Evolutionary conservation across 2,888 invertebrate genomes (phyloP), one percentile per base, ranked within the genome.

Genomic region (Xylophagus ater): DNA sequence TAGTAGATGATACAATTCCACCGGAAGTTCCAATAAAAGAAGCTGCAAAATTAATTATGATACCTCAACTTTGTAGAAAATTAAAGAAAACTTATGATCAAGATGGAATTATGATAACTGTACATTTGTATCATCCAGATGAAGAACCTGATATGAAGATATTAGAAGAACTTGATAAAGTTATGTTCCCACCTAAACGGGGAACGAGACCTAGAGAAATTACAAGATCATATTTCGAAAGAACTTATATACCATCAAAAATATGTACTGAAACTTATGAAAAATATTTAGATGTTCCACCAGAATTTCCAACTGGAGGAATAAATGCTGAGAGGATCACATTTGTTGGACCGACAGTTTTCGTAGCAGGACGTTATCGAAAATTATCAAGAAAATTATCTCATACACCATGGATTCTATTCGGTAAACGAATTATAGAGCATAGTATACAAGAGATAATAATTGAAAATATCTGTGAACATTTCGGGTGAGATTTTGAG

Each of bases 321-420:
- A 40, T 61, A 25, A 47, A 34, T 28, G 47, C 60, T 4, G 50
- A 53, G 18, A 49, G 52, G n/a, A 52, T 60, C 2, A 51, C 54
- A 3, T 46, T 63, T 3, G 41, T 44, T 1, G 65, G 64, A 2
- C 65, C 64, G 3, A 55, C 60, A 7, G 53, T 62, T 1, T 65
- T 58, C 41, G 52, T 65, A 6, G 65, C 65, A 0, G 65, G 65
- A 3, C 52, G 92, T 37, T 94, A 96, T 60, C 73, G 81, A 48
- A 94, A 94, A 62, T 75, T 78, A 54, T 84, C 84, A 3, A 72
- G 96, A 34, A 68, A 73, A 46, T 65, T 98, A 19, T 84, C 90
- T 35, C 97, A 98, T 68, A 90, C 93, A 0, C 96, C 96, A 1
- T 97, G 96, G 94, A 62, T 90, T 38, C 68, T 92, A 37, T 76